Percentiles rank a stretch among this genome's conserved stretches.
Conservation (phyloP, 2,888 invertebrate species). For the Phragmatobia fuliginosa region DNA sequence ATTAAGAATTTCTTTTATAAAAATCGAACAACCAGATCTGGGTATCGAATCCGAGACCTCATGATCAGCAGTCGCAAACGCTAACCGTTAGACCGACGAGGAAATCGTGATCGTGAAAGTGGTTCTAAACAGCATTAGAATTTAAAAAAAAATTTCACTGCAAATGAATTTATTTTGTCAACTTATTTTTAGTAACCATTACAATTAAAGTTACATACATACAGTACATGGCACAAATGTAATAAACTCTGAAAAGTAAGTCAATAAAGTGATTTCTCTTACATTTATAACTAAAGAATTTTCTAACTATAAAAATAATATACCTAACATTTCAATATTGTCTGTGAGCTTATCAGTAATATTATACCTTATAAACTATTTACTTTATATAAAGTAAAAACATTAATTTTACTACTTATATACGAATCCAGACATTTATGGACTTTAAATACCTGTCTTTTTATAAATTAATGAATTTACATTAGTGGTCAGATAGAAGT, state of each 20-base stretch:
- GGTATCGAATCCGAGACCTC: too few relatives aligned
- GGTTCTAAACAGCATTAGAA: neutral
- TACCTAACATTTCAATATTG: neutral
- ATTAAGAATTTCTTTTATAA: too few relatives aligned
- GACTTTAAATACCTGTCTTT: neutral
- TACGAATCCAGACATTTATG: neutral
- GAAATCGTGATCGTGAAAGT: too few relatives aligned
- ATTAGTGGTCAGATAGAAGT: neutral
- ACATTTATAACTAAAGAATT: neutral
- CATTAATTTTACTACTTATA: constrained; percentile 42
- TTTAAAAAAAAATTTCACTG: neutral
- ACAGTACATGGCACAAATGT: constrained; percentile 38
- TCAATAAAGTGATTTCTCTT: constrained; percentile 16
- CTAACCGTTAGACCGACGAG: too few relatives aligned
- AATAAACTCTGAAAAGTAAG: constrained; percentile 11
- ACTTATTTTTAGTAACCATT: constrained; percentile 14
- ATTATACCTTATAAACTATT: neutral
- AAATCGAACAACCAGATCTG: too few relatives aligned
- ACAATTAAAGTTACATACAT: constrained; percentile 5
- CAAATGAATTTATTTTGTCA: constrained; percentile 16
- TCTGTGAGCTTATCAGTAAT: neutral
- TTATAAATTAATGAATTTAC: neutral
- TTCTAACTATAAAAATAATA: neutral
- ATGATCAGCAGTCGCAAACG: too few relatives aligned
- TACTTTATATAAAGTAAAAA: constrained; percentile 19